Conservation (phyloP, 2,888 invertebrate species). For the Ceramica pisi region DNA sequence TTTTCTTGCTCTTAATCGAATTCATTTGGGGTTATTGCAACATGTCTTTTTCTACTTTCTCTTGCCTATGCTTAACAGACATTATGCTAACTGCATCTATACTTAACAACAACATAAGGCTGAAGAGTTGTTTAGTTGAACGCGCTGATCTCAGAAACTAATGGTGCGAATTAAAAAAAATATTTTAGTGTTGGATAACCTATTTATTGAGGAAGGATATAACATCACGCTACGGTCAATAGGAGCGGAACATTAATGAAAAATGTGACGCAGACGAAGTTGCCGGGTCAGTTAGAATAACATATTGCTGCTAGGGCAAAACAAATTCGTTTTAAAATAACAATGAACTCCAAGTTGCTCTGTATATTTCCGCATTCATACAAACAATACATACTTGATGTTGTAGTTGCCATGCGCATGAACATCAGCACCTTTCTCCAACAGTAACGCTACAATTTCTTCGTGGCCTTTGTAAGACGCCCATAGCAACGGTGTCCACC, state of each 20-base stretch:
- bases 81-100: no score
- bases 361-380: not conserved
- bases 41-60: not conserved
- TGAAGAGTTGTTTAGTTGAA: no score
- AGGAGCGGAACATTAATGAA: no score
- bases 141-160: no score
- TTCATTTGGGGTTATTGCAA: not conserved
- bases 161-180: no score
- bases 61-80: not conserved
- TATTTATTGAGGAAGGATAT: no score
- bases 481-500: conserved; percentile 99
- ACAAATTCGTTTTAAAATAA: not conserved
- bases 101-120: no score
- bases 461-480: conserved; percentile 97
- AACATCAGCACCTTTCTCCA: conserved; percentile 97
- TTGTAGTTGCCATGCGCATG: conserved; percentile 99
- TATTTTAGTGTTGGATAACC: no score
- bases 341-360: not conserved
- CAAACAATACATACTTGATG: conserved; percentile 86
- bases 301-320: no score
- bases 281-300: no score
- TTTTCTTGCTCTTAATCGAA: not conserved
- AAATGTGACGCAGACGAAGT: no score
- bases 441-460: conserved; percentile 93
- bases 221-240: no score